Evolutionary conservation across 2,113 vertebrate species (phyloP).

Genomic region (Chlorodrepanis virens): DNA sequence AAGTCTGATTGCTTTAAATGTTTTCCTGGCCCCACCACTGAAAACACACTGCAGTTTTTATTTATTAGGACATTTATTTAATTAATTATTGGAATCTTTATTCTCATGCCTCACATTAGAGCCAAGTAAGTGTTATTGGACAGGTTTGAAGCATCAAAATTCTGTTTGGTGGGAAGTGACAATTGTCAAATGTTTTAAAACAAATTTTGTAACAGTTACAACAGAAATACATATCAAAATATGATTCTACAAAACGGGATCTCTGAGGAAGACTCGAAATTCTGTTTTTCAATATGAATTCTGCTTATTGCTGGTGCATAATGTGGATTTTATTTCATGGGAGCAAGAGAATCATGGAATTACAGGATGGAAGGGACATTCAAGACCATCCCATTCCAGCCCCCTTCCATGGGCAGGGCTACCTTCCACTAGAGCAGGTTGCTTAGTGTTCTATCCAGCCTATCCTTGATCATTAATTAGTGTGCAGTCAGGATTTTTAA

Average conservation of each 20-base stretch:
- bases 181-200: not conserved
- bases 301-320: not conserved
- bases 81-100: not conserved
- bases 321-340: not conserved
- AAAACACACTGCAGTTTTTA: accelerated
- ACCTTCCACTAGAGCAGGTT: not conserved
- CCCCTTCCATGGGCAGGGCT: not conserved
- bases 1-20: not conserved
- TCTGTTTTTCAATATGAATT: not conserved
- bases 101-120: not conserved
- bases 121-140: not conserved
- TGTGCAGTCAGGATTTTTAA: not conserved
- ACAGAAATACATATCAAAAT: not conserved
- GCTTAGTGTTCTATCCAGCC: not conserved
- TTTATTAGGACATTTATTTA: not conserved
- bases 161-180: not conserved
- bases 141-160: not conserved
- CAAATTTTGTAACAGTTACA: not conserved
- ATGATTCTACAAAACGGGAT: accelerated
- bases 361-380: not conserved
- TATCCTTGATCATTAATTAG: not conserved
- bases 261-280: not conserved
- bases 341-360: not conserved
- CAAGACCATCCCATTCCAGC: not conserved
- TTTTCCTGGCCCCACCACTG: not conserved